phyloP scores from a whole-genome alignment of 2,797 vertebrate species.

The Trachops cirrhosus region DNA sequence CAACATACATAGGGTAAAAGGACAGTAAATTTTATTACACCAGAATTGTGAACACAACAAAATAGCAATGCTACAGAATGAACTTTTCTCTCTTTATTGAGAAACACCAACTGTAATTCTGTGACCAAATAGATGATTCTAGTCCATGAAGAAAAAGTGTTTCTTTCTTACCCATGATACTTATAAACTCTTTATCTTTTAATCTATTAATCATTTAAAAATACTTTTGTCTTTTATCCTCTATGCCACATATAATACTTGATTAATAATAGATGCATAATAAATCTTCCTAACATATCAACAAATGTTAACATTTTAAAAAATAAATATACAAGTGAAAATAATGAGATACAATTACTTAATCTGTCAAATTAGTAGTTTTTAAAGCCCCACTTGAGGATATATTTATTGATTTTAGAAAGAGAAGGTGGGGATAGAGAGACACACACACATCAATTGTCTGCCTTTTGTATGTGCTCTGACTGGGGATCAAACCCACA shows the following conservation, averaged over 20 bases:
- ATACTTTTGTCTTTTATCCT: not conserved
- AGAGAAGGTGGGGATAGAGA: too few relatives aligned
- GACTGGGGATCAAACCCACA: not conserved
- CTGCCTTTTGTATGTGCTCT: not conserved
- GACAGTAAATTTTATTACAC: not conserved
- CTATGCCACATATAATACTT: not conserved
- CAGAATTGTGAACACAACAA: not conserved
- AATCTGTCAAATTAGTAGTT: not conserved
- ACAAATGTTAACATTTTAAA: not conserved
- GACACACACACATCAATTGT: not conserved
- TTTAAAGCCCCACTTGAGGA: not conserved
- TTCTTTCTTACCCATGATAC: not conserved
- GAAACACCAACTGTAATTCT: not conserved
- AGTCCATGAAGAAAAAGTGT: not conserved
- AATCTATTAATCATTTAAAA: not conserved
- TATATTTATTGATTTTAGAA: too few relatives aligned
- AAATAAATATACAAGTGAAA: not conserved
- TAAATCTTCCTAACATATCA: not conserved
- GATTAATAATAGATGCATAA: not conserved
- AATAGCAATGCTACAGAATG: not conserved
- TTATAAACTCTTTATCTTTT: not conserved
- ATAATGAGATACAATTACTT: not conserved
- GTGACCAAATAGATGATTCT: not conserved
- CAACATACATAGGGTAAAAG: not conserved
- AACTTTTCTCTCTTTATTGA: not conserved